Evolutionary conservation across 2,888 invertebrate species (phyloP), one percentile per base, ranked within the genome.

Genomic region (Hypercompe scribonia): DNA sequence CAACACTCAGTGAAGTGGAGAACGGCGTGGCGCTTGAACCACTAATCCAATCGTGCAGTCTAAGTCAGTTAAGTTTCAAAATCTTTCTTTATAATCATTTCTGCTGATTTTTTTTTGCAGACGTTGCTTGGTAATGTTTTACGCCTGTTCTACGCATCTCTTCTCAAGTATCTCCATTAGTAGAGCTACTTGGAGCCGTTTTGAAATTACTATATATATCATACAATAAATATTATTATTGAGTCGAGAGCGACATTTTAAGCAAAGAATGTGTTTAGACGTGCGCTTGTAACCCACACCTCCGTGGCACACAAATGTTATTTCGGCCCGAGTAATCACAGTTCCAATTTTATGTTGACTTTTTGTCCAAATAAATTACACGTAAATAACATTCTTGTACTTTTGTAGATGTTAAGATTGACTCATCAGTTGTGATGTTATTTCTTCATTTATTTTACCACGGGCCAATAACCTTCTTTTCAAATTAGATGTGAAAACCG

Each of bases 371-470:
- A 54, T 58, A 68, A 68, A 69, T 69, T 69, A 69, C 68, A 61
- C 78, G 33, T 63, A 70, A 70, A 64, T 70, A 63, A 63, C 63
- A 63, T 70, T 63, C 46, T 15, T 46, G 63, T 63, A 70, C 42
- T 61, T 61, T 69, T 39, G 39, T 61, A 31, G 36, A 58, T n/a
- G 36, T 58, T 70, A n/a, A 34, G 70, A 70, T 70, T 70, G 70
- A 63, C 42, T 70, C 63, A 46, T 70, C 46, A n/a, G 46, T 70
- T 70, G 63, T 42, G 70, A 69, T 69, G 61, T 64, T 70, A 70
- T 70, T 69, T 69, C 36, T 63, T 68, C 21, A 39, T 61, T 61
- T 68, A 68, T 61, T 69, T 61, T 13, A 61, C 33, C 39, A 1
- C 39, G 18, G 70, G 63, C 24, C 70, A 70, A 63, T 31, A 63